Evolutionary conservation across 1,140 invertebrate species (phyloP).

Genomic region (Leptinotarsa texana): DNA sequence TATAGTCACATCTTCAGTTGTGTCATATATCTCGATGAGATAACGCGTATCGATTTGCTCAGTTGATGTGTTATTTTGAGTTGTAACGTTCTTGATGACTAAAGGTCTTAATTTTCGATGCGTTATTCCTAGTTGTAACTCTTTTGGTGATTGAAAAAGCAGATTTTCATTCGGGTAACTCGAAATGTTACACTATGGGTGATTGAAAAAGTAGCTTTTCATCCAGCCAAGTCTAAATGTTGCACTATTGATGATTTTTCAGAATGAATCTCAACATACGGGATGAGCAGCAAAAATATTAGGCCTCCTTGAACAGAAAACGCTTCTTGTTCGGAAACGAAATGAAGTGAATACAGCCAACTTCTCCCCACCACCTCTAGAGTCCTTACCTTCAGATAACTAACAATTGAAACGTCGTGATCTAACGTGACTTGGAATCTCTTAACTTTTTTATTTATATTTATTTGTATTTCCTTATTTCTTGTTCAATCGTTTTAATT

Average conservation of each 20-base stretch:
- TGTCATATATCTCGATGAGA: slow-evolving; percentile 13
- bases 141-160: slow-evolving; percentile 10
- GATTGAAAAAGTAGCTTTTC: too few relatives aligned
- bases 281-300: slow-evolving; percentile 16
- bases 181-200: too few relatives aligned
- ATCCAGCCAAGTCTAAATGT: slow-evolving; percentile 13
- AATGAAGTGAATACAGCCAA: slow-evolving; percentile 12
- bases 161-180: too few relatives aligned
- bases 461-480: too few relatives aligned
- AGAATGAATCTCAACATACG: background rate
- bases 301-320: slow-evolving; percentile 12
- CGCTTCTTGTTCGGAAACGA: slow-evolving; percentile 13
- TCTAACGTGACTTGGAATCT: too few relatives aligned
- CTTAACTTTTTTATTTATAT: too few relatives aligned
- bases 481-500: too few relatives aligned
- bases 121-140: slow-evolving; percentile 9
- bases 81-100: slow-evolving; percentile 17
- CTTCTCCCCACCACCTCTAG: slow-evolving; percentile 12
- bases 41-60: slow-evolving; percentile 14
- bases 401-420: too few relatives aligned
- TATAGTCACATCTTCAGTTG: slow-evolving; percentile 10
- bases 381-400: background rate
- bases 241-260: slow-evolving; percentile 5
- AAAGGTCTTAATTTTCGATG: slow-evolving; percentile 3
- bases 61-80: slow-evolving; percentile 19